Percentiles rank a stretch among this genome's conserved stretches.
Conservation (phyloP, 2,888 invertebrate species). For the Ametastegia equiseti region DNA sequence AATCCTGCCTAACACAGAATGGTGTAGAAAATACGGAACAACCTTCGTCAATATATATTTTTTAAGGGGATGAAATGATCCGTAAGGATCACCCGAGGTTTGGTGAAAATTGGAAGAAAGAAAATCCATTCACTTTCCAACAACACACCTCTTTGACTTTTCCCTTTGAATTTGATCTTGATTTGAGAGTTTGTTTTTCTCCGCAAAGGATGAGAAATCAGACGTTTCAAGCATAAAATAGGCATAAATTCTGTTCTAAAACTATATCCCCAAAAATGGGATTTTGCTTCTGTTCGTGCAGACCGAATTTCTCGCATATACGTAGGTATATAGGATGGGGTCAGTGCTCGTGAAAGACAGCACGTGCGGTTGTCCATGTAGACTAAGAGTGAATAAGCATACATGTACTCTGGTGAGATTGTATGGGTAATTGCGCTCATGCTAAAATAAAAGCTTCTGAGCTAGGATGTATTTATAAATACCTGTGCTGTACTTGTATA, state of each 20-base stretch:
- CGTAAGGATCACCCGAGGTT: too few relatives aligned
- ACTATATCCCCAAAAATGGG: not conserved
- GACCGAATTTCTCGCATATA: not conserved
- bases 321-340: not conserved
- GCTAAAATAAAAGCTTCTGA: conserved; percentile 37
- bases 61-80: too few relatives aligned
- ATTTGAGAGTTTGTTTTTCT: too few relatives aligned
- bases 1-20: too few relatives aligned
- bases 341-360: conserved; percentile 42
- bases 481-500: not conserved
- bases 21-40: too few relatives aligned
- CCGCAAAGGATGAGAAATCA: not conserved
- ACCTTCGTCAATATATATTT: too few relatives aligned
- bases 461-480: conserved; percentile 40
- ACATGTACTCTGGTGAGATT: not conserved
- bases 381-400: not conserved
- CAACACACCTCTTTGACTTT: too few relatives aligned
- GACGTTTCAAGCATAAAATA: too few relatives aligned
- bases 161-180: too few relatives aligned
- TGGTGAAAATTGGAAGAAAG: too few relatives aligned
- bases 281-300: not conserved
- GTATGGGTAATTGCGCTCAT: conserved; percentile 29
- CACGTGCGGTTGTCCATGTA: conserved; percentile 42
- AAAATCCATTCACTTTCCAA: too few relatives aligned
- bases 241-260: not conserved